Evolutionary conservation across 2,797 vertebrate species (phyloP), one percentile per base, ranked within the genome.

Genomic region (Dallia pectoralis): DNA sequence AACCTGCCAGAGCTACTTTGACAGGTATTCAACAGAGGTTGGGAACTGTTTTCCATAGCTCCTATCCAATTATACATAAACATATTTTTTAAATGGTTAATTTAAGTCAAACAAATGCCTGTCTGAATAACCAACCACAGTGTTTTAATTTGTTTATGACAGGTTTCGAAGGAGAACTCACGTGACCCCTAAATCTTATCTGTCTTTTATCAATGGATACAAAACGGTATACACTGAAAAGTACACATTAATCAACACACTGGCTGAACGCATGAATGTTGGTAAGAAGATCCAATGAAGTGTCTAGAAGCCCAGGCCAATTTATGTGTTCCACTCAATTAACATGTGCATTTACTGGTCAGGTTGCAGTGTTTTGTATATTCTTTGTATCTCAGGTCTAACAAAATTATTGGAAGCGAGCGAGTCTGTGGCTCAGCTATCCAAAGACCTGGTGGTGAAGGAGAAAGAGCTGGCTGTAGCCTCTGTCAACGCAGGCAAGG

Each of bases 161-260:
- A 93, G 93, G 74, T 94, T 92, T 79, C 91, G 95, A 49, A 93
- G 96, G 74, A 91, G 91, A 80, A 92, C 93, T 4, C 94, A 97
- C 0, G 95, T 97, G 82, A 97, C 96, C 0, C 95, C 96, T 62
- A 97, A 96, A 73, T 97, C 96, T 1, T 97, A 97, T 79, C 89
- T 97, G 18, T 95, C 94, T 62, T 97, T 97, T 82, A 93, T 97
- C 80, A 95, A 95, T 78, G 87, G 90, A 0, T 97, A 96, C 80
- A 96, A 96, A 88, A 81, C 80, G 0, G 82, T 96, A 77, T 96
- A 96, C 72, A 0, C 84, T 30, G 93, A 95, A 71, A 95, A 95
- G 73, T 72, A 94, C 79, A 30, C 81, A 1, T 86, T 70, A 49
- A 95, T 96, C 74, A 91, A 92, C 69, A 92, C 91, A 4, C 91